Percentiles rank a stretch among this genome's conserved stretches.
These are phyloP conservation scores for Pterobdella sp. DNA, from an alignment of 2,888 invertebrate species.

Conservation along the genomic window DNA sequence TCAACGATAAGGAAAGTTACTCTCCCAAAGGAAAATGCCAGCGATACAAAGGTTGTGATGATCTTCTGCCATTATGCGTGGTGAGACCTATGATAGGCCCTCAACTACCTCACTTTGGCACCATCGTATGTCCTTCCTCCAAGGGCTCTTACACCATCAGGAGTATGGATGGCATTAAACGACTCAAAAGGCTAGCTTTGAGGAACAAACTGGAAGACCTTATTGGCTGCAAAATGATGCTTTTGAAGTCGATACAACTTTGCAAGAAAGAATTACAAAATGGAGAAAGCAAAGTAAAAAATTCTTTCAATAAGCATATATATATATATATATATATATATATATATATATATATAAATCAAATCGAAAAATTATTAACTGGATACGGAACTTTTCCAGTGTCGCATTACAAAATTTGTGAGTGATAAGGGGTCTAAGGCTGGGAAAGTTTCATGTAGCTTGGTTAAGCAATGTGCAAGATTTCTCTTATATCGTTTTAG, in stretches of 20 bases:
- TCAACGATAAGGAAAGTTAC: neutral
- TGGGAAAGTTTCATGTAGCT: too few species aligned
- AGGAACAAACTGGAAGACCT: neutral
- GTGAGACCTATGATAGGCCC: neutral
- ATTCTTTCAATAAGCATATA: too few species aligned
- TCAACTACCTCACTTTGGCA: constrained; percentile 8
- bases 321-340: too few species aligned
- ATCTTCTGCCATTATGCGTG: neutral
- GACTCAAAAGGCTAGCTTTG: neutral
- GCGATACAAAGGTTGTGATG: neutral
- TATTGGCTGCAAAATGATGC: neutral
- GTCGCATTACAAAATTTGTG: too few species aligned
- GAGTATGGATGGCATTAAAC: neutral
- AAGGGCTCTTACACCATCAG: too few species aligned
- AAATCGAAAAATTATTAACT: too few species aligned
- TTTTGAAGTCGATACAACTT: neutral
- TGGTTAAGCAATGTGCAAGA: too few species aligned
- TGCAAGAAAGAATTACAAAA: neutral
- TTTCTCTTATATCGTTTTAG: too few species aligned
- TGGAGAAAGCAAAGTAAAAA: neutral
- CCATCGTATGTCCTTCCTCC: neutral
- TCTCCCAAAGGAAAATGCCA: neutral
- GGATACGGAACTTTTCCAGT: too few species aligned
- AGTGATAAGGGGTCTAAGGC: too few species aligned
- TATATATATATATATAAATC: too few species aligned